Evolutionary conservation across 1,140 invertebrate genomes (phyloP), one percentile per base, ranked within the genome.

Genomic region (Heliothis virescens): DNA sequence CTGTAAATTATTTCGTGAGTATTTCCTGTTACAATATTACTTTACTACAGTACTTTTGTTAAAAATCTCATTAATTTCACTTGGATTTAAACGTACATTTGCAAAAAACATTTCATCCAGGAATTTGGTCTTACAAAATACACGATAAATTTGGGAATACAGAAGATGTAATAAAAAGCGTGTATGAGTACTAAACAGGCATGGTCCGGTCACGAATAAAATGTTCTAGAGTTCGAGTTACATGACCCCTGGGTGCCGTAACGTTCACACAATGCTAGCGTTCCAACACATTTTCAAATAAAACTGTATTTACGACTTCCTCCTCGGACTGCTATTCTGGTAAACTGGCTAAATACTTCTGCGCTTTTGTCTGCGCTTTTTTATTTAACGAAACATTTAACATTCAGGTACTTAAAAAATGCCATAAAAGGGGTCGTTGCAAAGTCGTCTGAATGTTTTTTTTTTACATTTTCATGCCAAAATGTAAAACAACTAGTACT

Each of bases 281-380:
- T 88, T 83, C 87, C 80, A 85, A 82, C 82, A 85, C 84, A 86
- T 83, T 90, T 41, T 86, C 85, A 86, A 89, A 91, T 90, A 89
- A 90, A 87, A 89, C 82, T 81, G 87, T 90, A 90, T 90, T 91
- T 91, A 90, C 83, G 83, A 84, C 83, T 86, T 88, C 83, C 85
- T 88, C 52, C 82, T 80, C 80, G 65, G 72, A 77, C 79, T 82
- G 82, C 52, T 57, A 59, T n/a, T 78, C 65, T 79, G 73, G 63
- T 82, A 78, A 55, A 29, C 29, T 12, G 29, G 47, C 47, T 75
- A 76, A 82, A 76, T 79, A 75, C 72, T 74, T 71, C 41, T 76
- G 47, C 41, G 29, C 59, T 76, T 74, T 74, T 76, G 62, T 71
- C 21, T 65, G 57, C 41, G n/a, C 26, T 75, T 74, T 60, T 76